Evolutionary conservation across 2,113 vertebrate genomes (phyloP).

Genomic region (Rhea americana): DNA sequence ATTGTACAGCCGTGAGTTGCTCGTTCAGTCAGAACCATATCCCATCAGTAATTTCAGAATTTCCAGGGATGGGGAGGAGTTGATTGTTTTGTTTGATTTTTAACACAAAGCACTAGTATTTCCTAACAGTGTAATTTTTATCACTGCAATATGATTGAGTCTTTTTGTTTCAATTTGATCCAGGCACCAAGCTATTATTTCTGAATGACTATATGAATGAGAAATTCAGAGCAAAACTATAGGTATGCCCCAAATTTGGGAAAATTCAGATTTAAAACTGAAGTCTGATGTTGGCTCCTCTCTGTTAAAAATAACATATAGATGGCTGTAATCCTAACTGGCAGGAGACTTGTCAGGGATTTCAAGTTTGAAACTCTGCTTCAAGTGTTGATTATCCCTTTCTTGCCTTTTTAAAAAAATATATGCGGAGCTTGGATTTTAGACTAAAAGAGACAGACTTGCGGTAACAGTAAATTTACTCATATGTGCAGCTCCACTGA

Average conservation of each 20-base stretch:
- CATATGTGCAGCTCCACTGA: fast-evolving
- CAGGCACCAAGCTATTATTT: background rate
- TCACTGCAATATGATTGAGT: background rate
- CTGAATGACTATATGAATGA: background rate
- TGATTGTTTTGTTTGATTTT: background rate
- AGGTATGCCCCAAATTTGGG: background rate
- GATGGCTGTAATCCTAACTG: background rate
- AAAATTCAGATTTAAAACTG: background rate
- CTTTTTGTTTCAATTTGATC: background rate
- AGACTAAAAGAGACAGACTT: background rate
- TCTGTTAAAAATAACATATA: background rate
- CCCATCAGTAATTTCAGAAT: background rate
- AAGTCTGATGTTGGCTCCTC: background rate
- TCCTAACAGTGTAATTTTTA: background rate
- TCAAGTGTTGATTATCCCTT: background rate
- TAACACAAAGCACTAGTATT: background rate
- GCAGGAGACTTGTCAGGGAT: background rate
- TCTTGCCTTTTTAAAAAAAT: background rate
- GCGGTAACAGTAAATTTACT: background rate
- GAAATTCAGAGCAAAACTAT: background rate
- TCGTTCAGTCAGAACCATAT: background rate
- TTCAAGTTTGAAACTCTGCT: background rate
- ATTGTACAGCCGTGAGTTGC: background rate
- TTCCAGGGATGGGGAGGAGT: background rate
- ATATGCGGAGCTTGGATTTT: background rate